Conservation (phyloP, 2,888 invertebrate genomes). For the Acanthosepion esculentum region DNA sequence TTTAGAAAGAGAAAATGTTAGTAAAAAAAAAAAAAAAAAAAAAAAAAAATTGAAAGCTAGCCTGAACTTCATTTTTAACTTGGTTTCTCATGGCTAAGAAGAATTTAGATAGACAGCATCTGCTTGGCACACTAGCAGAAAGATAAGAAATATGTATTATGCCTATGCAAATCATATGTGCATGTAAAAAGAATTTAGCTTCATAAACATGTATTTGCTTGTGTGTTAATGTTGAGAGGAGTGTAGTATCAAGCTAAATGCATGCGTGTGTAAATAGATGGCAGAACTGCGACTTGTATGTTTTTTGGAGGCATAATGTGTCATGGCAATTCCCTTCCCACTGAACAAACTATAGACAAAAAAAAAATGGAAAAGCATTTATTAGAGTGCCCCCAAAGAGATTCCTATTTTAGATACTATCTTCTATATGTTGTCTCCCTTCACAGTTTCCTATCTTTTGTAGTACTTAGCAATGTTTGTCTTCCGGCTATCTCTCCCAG, state of each 20-base stretch:
- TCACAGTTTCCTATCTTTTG: too few relatives aligned
- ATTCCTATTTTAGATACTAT: too few relatives aligned
- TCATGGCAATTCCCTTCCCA: too few relatives aligned
- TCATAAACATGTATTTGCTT: not conserved
- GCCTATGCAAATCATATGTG: not conserved
- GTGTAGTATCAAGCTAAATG: not conserved
- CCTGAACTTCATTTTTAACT: not conserved
- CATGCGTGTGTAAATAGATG: not conserved
- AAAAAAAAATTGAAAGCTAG: not conserved
- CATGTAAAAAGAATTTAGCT: not conserved
- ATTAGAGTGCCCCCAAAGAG: too few relatives aligned
- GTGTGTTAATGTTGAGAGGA: not conserved
- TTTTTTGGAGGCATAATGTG: too few relatives aligned
- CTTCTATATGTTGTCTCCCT: too few relatives aligned
- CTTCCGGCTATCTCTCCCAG: too few relatives aligned
- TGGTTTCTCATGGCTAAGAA: not conserved
- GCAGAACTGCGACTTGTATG: too few relatives aligned
- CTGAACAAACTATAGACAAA: too few relatives aligned
- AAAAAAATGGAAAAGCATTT: too few relatives aligned
- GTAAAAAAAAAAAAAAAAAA: not conserved
- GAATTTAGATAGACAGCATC: not conserved
- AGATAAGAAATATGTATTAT: not conserved
- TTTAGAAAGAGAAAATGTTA: too few relatives aligned
- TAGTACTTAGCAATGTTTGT: too few relatives aligned
- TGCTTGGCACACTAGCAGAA: not conserved